Evolutionary conservation across 2,113 vertebrate genomes (phyloP).

Genomic region (Hyaena hyaena): DNA sequence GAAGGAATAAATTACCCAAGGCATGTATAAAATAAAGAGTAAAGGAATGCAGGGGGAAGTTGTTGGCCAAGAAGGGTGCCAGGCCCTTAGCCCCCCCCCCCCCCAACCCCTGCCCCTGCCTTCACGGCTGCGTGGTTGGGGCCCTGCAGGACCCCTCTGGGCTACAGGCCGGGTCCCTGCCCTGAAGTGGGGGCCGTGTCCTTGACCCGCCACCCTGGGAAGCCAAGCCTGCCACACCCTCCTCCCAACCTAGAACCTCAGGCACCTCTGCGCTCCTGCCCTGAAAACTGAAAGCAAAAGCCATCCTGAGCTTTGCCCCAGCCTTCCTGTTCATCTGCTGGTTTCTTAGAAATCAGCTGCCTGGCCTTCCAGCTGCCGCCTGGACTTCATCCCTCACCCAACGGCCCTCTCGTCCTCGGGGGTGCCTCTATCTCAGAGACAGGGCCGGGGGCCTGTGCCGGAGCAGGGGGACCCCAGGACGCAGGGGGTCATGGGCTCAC

Average conservation of each 20-base stretch:
- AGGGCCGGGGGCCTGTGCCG: no score
- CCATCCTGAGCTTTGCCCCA: neutral
- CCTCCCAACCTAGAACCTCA: neutral
- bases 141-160: neutral
- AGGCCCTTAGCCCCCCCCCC: neutral
- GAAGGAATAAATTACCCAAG: neutral
- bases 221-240: fast-evolving
- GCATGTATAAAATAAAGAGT: neutral
- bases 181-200: neutral
- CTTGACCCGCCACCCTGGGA: neutral
- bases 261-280: neutral
- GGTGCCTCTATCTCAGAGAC: neutral
- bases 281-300: slow-evolving; percentile 79
- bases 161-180: neutral
- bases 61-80: fast-evolving
- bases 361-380: neutral
- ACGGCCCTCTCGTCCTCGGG: neutral
- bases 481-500: neutral
- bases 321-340: slow-evolving; percentile 67
- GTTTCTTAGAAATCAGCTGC: slow-evolving; percentile 78
- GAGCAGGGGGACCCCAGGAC: neutral
- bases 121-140: neutral
- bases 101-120: fast-evolving
- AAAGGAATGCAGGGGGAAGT: no score
- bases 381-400: slow-evolving; percentile 25